Evolutionary conservation across 2,888 invertebrate species (phyloP), one percentile per base, ranked within the genome.

Genomic region (Drosophila monieri): DNA sequence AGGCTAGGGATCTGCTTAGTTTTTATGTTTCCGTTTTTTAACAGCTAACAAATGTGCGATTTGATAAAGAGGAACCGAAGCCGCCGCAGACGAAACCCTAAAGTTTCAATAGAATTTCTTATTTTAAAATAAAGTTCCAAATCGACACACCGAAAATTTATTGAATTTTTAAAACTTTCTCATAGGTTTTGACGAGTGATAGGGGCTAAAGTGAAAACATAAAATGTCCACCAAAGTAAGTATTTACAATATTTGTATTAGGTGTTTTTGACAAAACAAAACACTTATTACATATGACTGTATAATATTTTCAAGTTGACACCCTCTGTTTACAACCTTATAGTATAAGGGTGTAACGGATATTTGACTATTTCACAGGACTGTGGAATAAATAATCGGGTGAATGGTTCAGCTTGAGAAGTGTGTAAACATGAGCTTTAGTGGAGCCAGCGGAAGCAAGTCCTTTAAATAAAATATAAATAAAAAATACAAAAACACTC

Each of bases 401-500:
- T 6, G 14, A 14, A 5, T 41, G 44, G 48, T 35, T 48, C 15
- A 21, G 23, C 66, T 84, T 55, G 67, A 81, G 76, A 57, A 25
- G 48, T 68, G 49, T 54, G 64, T 69, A 81, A 81, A 81, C 71
- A 87, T 46, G 59, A 37, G 41, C 41, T 39, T n/a, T 65, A 27
- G 27, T 27, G 9, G 9, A 27, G 44, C 18, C 39, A 48, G 39
- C 61, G 71, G 71, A 70, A 70, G 55, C 37, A 35, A 39, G 39
- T 58, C 49, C 72, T 78, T 52, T 32, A 71, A 48, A 71, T 80
- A 80, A 87, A 73, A 73, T 68, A 81, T 73, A 85, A 80, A 87
- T 73, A 81, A 43, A 43, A 49, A 68, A 30, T 51, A 21, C 23
- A 37, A 37, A 37, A 54, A 27, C 9, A 6, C 8, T 9, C 3